phyloP scores from a whole-genome alignment of 2,888 invertebrate genomes.

The Drosophila subsilvestris region DNA sequence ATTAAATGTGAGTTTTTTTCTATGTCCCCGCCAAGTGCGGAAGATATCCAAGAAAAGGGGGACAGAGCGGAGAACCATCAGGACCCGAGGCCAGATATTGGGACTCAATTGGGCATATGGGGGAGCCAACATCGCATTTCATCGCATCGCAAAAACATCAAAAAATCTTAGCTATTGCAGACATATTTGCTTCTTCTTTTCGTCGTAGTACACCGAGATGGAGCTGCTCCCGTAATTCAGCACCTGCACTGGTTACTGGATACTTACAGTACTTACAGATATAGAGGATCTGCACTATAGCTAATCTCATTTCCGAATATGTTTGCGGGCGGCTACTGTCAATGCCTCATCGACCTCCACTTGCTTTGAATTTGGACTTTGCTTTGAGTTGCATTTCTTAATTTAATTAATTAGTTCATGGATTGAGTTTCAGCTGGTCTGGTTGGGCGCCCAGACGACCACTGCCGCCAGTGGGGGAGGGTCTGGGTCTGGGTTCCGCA shows the following conservation, averaged over 20 bases:
- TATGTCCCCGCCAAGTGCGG: too few species aligned
- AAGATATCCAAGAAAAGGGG: too few species aligned
- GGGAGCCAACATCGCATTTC: too few species aligned
- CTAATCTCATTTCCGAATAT: background rate
- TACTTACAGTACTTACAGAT: background rate
- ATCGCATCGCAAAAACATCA: background rate
- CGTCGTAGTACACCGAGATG: background rate
- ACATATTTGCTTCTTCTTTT: background rate
- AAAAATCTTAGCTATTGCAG: conserved; percentile 21
- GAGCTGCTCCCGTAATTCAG: background rate
- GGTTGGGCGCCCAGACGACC: too few species aligned
- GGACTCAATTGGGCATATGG: background rate
- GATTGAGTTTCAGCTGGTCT: background rate
- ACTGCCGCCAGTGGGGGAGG: too few species aligned
- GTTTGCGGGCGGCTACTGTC: background rate
- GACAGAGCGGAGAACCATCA: too few species aligned
- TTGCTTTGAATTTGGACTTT: background rate
- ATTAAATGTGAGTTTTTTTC: too few species aligned
- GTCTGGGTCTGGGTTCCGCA: background rate
- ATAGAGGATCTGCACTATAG: background rate
- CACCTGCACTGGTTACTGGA: background rate
- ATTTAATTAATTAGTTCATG: background rate
- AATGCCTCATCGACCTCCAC: background rate
- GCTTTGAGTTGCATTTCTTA: background rate
- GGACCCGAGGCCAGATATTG: background rate